phyloP scores from a whole-genome alignment of 2,113 vertebrate species.

The Gulo gulo region DNA sequence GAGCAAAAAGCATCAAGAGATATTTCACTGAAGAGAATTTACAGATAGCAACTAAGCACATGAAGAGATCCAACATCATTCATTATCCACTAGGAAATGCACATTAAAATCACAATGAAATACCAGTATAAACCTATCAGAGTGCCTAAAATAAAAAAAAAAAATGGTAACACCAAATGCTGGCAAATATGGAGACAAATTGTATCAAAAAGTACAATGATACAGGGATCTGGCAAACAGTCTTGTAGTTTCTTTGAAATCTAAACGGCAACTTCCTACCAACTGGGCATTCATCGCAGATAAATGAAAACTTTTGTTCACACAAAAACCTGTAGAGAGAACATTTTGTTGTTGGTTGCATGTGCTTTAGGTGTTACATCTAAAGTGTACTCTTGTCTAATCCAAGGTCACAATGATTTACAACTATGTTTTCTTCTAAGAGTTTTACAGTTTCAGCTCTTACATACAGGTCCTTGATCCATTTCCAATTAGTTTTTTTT shows the following conservation, averaged over 20 bases:
- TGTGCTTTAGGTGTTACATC: background rate
- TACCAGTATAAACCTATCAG: background rate
- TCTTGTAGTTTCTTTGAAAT: background rate
- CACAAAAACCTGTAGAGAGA: background rate
- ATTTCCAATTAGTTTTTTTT: background rate
- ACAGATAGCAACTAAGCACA: background rate
- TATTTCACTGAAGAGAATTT: background rate
- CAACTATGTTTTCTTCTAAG: background rate
- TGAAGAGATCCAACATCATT: background rate
- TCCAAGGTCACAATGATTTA: background rate
- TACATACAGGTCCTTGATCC: background rate
- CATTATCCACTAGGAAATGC: background rate
- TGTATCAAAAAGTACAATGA: background rate
- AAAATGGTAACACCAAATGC: background rate
- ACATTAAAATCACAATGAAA: background rate
- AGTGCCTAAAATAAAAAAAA: background rate
- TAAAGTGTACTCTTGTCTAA: background rate
- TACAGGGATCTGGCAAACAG: background rate
- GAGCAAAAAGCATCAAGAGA: background rate
- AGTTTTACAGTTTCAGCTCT: background rate
- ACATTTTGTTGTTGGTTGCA: background rate
- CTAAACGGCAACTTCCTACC: background rate
- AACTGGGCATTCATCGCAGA: background rate
- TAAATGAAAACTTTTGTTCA: background rate
- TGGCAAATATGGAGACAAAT: background rate